Percentiles rank a stretch among this genome's conserved stretches.
These are phyloP conservation scores for Sericinus montela DNA, from an alignment of 2,888 invertebrate species.

Conservation along the genomic window DNA sequence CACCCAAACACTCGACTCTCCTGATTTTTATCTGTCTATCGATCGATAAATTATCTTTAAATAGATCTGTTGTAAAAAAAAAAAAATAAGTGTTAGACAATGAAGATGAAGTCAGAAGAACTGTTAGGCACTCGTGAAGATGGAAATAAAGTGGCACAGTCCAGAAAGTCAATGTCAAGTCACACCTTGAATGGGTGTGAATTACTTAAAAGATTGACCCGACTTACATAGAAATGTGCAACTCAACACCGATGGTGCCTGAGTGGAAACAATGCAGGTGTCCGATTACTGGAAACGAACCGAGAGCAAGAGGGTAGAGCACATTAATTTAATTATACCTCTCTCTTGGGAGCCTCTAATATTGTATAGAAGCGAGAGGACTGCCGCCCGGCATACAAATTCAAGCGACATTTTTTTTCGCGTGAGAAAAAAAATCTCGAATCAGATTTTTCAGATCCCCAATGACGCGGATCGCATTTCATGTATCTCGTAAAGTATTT, in stretches of 20 bases:
- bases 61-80: too few relatives aligned
- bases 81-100: too few relatives aligned
- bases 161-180: too few relatives aligned
- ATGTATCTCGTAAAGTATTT: constrained; percentile 48
- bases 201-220: constrained; percentile 16
- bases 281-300: constrained; percentile 67
- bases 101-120: too few relatives aligned
- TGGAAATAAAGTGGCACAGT: too few relatives aligned
- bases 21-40: too few relatives aligned
- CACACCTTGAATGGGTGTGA: too few relatives aligned
- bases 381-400: constrained; percentile 58
- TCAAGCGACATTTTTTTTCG: constrained; percentile 73
- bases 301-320: constrained; percentile 64
- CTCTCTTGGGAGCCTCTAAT: constrained; percentile 70
- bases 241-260: constrained; percentile 23
- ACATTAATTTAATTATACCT: constrained; percentile 76
- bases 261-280: constrained; percentile 73
- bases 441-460: constrained; percentile 68
- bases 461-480: constrained; percentile 61
- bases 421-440: constrained; percentile 76
- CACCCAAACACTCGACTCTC: too few relatives aligned
- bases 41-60: too few relatives aligned
- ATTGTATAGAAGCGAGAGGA: constrained; percentile 64
- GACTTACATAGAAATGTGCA: constrained; percentile 40
- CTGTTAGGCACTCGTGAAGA: too few relatives aligned